phyloP scores from a whole-genome alignment of 2,113 vertebrate genomes.

The Albula glossodonta region DNA sequence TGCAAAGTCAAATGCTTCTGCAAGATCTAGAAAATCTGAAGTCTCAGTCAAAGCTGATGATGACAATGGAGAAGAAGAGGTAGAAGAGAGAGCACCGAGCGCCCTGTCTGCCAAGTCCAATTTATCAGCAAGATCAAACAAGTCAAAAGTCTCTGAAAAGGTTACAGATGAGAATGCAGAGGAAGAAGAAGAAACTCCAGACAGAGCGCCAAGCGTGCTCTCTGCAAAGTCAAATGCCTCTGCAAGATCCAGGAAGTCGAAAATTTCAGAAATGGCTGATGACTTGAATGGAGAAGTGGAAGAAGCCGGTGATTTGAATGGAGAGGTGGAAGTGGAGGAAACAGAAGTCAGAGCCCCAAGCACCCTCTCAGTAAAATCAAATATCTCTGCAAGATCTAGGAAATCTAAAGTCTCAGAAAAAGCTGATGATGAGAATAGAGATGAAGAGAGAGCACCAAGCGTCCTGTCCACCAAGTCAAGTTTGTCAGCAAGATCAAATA shows the following conservation, averaged over 20 bases:
- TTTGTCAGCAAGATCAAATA: conserved; percentile 40
- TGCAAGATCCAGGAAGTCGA: conserved; percentile 45
- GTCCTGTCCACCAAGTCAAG: conserved; percentile 23
- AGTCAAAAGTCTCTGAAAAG: conserved; percentile 1
- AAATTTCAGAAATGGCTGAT: too few relatives aligned
- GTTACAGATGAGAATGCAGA: not conserved
- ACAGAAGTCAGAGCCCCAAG: conserved; percentile 27
- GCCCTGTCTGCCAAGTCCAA: conserved; percentile 19
- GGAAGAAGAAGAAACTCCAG: conserved; percentile 32
- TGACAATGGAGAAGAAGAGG: conserved; percentile 1
- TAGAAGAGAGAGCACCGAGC: conserved; percentile 24
- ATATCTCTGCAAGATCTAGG: conserved; percentile 40
- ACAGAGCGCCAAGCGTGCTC: conserved; percentile 41
- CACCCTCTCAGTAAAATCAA: conserved; percentile 49
- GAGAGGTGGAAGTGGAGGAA: not conserved
- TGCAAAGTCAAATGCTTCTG: conserved; percentile 37
- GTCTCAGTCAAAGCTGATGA: not conserved
- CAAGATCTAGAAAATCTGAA: conserved; percentile 41
- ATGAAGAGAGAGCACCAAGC: conserved; percentile 8
- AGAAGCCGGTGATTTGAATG: not conserved
- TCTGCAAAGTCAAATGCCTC: conserved; percentile 53
- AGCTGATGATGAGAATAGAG: not conserved
- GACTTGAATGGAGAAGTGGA: too few relatives aligned
- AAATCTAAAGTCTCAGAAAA: conserved; percentile 39
- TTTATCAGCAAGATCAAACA: conserved; percentile 25